Evolutionary conservation across 2,888 invertebrate species (phyloP).

Genomic region (Phengaris alcon): DNA sequence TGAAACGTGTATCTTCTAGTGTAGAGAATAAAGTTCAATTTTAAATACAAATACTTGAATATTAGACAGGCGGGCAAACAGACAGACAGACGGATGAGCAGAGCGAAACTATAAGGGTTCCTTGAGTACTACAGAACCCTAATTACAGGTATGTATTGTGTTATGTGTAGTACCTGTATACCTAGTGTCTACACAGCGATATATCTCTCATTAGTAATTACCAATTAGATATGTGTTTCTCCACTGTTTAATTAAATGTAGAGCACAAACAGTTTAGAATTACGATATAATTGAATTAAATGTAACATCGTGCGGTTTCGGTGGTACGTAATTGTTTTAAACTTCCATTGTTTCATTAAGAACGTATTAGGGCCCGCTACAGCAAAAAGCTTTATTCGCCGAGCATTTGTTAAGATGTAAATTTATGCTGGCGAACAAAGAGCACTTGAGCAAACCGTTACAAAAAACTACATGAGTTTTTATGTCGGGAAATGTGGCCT

Average conservation of each 20-base stretch:
- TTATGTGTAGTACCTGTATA: no score
- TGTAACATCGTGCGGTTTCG: slow-evolving; percentile 36
- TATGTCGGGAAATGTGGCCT: slow-evolving; percentile 34
- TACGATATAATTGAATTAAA: slow-evolving; percentile 39
- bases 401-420: slow-evolving; percentile 69
- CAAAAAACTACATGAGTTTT: slow-evolving; percentile 58
- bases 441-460: slow-evolving; percentile 47
- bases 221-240: not conserved
- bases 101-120: no score
- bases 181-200: no score
- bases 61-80: no score
- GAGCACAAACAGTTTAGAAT: slow-evolving; percentile 33
- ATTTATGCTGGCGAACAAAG: slow-evolving; percentile 70
- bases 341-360: slow-evolving; percentile 58
- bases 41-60: no score
- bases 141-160: no score
- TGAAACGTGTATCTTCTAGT: no score
- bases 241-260: slow-evolving; percentile 29
- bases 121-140: no score
- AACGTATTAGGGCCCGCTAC: slow-evolving; percentile 56
- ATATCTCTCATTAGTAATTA: not conserved
- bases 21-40: no score
- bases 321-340: slow-evolving; percentile 47
- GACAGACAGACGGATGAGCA: no score
- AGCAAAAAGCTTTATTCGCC: slow-evolving; percentile 60